These are phyloP conservation scores for Zoroaster sp. DNA, from an alignment of 53 echinoderm and acorn worm genomes.

Conservation along the genomic window DNA sequence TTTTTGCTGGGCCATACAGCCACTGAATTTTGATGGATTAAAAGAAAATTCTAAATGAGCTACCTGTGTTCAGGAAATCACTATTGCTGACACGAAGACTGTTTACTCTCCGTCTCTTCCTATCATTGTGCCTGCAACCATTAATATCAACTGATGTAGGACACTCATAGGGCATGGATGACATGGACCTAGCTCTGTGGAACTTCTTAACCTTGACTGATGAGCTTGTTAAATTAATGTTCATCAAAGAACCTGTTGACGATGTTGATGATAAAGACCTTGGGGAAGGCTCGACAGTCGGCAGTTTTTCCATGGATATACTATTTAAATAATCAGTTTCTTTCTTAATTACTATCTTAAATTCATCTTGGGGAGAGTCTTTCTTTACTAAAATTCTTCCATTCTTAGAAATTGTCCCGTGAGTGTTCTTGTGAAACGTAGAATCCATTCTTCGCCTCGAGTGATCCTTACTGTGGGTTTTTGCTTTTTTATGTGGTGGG, in stretches of 20 bases:
- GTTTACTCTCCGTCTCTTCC: conserved; percentile 15
- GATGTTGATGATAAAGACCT: conserved; percentile 2
- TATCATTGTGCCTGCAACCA: not conserved
- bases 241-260: not conserved
- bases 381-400: not conserved
- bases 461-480: not conserved
- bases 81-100: not conserved
- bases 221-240: not conserved
- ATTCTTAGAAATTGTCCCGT: not conserved
- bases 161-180: not conserved
- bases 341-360: conserved; percentile 1
- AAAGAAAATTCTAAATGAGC: no score
- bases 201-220: not conserved
- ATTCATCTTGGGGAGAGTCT: not conserved
- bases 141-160: not conserved
- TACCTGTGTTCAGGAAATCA: conserved; percentile 33
- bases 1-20: no score
- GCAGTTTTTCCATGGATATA: not conserved
- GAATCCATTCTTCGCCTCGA: not conserved
- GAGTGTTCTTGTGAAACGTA: not conserved
- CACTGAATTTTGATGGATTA: no score
- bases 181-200: conserved; percentile 22
- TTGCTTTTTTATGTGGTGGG: conserved; percentile 41
- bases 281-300: not conserved
- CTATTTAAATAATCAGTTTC: not conserved